Evolutionary conservation across 2,888 invertebrate genomes (phyloP).

Genomic region (Criorhina ranunculi): DNA sequence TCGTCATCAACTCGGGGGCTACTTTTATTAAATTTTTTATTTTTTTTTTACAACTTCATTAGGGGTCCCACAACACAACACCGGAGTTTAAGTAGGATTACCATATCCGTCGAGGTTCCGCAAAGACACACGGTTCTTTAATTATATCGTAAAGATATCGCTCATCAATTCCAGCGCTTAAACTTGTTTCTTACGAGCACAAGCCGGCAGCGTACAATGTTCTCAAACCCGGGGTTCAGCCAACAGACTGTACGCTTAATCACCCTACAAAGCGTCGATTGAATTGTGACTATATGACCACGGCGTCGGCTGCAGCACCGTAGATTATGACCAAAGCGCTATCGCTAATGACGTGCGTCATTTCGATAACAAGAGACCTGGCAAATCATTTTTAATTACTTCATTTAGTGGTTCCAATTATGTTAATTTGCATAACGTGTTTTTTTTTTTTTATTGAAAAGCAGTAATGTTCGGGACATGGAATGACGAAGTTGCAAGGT

Average conservation of each 20-base stretch:
- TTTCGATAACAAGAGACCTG: conserved; percentile 34
- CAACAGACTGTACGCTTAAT: conserved; percentile 7
- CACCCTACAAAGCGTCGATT: conserved; percentile 27
- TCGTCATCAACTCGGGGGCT: conserved; percentile 26
- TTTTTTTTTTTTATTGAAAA: conserved; percentile 22
- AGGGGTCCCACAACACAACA: conserved; percentile 34
- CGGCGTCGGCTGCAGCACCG: neutral
- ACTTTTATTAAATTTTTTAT: conserved; percentile 54
- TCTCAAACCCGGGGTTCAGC: conserved; percentile 10
- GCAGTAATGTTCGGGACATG: conserved; percentile 14
- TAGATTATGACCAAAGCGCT: conserved; percentile 32
- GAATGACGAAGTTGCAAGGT: neutral
- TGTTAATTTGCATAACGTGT: conserved; percentile 53
- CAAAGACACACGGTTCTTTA: conserved; percentile 44
- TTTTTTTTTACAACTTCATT: conserved; percentile 61
- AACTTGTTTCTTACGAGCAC: conserved; percentile 39
- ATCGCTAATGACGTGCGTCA: conserved; percentile 56
- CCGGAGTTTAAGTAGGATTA: conserved; percentile 33
- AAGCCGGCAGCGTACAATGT: conserved; percentile 14
- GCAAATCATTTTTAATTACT: conserved; percentile 55
- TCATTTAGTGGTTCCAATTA: conserved; percentile 64
- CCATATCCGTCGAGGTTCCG: conserved; percentile 28
- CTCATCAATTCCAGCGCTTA: conserved; percentile 48
- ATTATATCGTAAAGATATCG: conserved; percentile 70
- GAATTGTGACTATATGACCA: conserved; percentile 36